Base-by-base conservation (phyloP, 2,797 vertebrate species). In the Siniperca undulata region DNA sequence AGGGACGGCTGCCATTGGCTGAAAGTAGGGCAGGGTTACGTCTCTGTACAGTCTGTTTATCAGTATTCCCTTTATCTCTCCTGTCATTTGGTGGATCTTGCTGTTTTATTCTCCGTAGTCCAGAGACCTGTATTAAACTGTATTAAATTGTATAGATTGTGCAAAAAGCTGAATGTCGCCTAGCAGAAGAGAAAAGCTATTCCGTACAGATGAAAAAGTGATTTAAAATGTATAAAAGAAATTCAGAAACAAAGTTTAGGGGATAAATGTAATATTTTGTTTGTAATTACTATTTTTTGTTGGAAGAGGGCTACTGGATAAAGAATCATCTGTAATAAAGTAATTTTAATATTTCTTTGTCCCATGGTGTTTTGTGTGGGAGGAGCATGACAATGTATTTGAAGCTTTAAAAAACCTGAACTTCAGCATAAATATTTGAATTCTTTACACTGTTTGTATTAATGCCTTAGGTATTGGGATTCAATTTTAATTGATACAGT, bases 321-420 rank as follows among this genome's bases (percentile, higher is more conserved):
- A 97, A 98, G 96, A 98, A 98, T 98, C 96, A 97, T 97, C 97
- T 99, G 98, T 99, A 99, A 99, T 99, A 99, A 99, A 99, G 97
- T 99, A 98, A 99, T 98, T 99, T 99, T 99, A 99, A 97, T 99
- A 99, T 95, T 95, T 92, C 5, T 81, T 87, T 74, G 86, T 88
- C 52, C 34, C 22, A 10, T 46, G 10, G n/a, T 80, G 77, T 68
- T 78, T 70, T 82, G 34, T 84, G 27, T 87, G 27, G 34, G 30
- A 71, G 10, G 14, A 64, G 5, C 44, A 22, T 14, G 24, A 36
- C 7, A 2, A 4, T 10, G 20, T 58, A 16, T 56, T 36, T 20
- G 11, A 40, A 36, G 19, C 30, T 61, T 20, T 17, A 42, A 20
- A 22, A 66, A 70, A 22, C 4, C 7, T 30, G 46, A 16, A 74